Base-by-base conservation (phyloP, 2,113 vertebrate genomes). In the Fulmarus glacialis region DNA sequence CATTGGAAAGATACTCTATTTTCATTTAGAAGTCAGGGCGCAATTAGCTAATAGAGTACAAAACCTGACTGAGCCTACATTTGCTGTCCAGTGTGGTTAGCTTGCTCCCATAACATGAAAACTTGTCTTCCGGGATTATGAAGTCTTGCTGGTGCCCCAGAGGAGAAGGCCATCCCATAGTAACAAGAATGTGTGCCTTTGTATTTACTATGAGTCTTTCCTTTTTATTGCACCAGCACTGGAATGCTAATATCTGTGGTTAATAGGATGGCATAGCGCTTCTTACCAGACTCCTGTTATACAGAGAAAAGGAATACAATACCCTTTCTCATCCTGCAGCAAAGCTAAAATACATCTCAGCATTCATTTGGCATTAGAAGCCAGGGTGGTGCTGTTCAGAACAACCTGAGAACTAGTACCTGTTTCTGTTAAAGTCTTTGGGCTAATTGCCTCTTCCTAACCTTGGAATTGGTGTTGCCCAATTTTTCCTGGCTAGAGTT, bases 91-190 rank as follows among this genome's bases (percentile, higher is more conserved):
- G n/a, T 91, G 11, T 43, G 58, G 30, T 89, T 82, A 93, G 32
- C 48, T 85, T 84, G 30, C 48, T 95, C 45, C 62, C n/a, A 5
- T 43, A 80, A 62, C 15, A 47, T 11, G 36, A 86, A 82, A 80
- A 82, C 38, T 47, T 70, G 17, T 68, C 40, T 53, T 86, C 38
- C 62, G 43, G 38, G 52, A 7, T 85, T 45, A 43, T 27, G 53
- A 47, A 89, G 81, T 87, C 92, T 68, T 93, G 50, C 88, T 97
- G 66, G 77, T 93, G 29, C 38, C 78, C 77, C 70, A 80, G 80
- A 90, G 42, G 96, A 96, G 80, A 78, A 87, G 47, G 55, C 82
- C 81, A 92, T 53, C 27, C 38, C 66, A 47, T 40, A 91, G 87
- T 87, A 82, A 52, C 29, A 79, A 48, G 77, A 27, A 77, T 64